These are phyloP conservation scores for Chrosomus eos DNA, from an alignment of 2,797 vertebrate species.

Conservation along the genomic window DNA sequence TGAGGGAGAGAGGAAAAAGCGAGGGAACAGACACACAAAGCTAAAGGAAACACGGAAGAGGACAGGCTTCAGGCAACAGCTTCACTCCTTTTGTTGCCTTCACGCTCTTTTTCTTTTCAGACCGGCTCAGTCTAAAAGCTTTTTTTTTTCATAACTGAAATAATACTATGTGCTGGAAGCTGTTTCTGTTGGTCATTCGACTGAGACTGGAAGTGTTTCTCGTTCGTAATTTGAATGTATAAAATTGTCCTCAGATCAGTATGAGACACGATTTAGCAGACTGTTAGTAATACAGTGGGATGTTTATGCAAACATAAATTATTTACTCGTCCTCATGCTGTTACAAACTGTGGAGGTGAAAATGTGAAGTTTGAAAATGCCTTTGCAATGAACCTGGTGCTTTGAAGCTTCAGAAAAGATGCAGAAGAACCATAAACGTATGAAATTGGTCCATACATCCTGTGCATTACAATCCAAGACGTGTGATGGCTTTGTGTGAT, in stretches of 20 bases:
- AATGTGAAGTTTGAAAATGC: neutral
- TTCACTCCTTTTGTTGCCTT: slow-evolving; percentile 34
- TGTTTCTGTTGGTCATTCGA: neutral
- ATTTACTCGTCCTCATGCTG: neutral
- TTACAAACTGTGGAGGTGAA: neutral
- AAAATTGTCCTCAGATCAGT: neutral
- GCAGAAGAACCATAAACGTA: neutral
- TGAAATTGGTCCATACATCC: neutral
- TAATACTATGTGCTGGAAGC: neutral
- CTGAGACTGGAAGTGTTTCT: neutral
- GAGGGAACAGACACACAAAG: slow-evolving; percentile 37
- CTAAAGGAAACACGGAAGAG: slow-evolving; percentile 56
- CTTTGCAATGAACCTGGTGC: no score
- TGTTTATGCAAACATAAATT: neutral
- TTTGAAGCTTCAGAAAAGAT: neutral
- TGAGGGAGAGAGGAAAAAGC: slow-evolving; percentile 36
- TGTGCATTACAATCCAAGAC: neutral
- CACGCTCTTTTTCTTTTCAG: slow-evolving; percentile 27
- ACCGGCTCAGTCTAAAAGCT: slow-evolving; percentile 5
- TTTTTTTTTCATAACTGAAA: slow-evolving; percentile 21
- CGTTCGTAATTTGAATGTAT: neutral
- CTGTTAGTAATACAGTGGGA: neutral
- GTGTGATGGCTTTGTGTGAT: neutral
- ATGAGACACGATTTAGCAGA: neutral
- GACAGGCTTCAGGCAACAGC: slow-evolving; percentile 66